These are phyloP conservation scores for Epiperipatus broadwayi DNA, from an alignment of 2,888 invertebrate species.

Conservation along the genomic window DNA sequence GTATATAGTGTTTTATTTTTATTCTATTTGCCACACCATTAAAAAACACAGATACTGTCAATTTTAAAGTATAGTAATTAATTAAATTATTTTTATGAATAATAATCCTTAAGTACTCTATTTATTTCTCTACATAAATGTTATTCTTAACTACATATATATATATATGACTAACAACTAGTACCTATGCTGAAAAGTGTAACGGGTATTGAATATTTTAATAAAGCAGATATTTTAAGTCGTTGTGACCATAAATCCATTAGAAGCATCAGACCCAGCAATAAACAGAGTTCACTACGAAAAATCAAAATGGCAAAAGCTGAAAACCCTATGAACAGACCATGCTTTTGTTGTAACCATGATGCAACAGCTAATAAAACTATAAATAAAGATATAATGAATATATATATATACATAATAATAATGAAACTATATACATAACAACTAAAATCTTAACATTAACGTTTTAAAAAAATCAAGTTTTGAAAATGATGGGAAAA, in stretches of 20 bases:
- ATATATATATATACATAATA: slow-evolving; percentile 10
- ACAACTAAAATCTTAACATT: background rate
- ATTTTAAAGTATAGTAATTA: too few species aligned
- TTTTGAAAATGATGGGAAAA: too few species aligned
- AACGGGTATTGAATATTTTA: slow-evolving; percentile 26
- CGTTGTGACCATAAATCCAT: slow-evolving; percentile 53
- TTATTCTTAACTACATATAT: too few species aligned
- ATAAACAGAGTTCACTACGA: slow-evolving; percentile 64
- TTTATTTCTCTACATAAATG: too few species aligned
- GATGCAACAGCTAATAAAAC: slow-evolving; percentile 63
- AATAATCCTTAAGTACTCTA: too few species aligned
- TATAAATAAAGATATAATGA: slow-evolving; percentile 32
- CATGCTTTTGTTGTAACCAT: slow-evolving; percentile 58
- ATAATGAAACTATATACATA: slow-evolving; percentile 13
- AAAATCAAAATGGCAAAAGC: slow-evolving; percentile 74
- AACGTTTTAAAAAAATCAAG: slow-evolving; percentile 11
- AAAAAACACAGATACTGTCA: too few species aligned
- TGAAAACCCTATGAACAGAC: slow-evolving; percentile 57
- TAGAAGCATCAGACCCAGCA: slow-evolving; percentile 64
- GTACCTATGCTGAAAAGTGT: slow-evolving; percentile 37
- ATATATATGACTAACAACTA: too few species aligned
- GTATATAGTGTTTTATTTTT: too few species aligned
- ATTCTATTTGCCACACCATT: too few species aligned
- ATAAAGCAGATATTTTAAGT: slow-evolving; percentile 37
- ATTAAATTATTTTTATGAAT: too few species aligned